A percentile compares a stretch with the other conserved stretches of the same genome.
These are phyloP conservation scores for Crossaster papposus DNA, from an alignment of 53 echinoderm and acorn worm species.

Conservation along the genomic window DNA sequence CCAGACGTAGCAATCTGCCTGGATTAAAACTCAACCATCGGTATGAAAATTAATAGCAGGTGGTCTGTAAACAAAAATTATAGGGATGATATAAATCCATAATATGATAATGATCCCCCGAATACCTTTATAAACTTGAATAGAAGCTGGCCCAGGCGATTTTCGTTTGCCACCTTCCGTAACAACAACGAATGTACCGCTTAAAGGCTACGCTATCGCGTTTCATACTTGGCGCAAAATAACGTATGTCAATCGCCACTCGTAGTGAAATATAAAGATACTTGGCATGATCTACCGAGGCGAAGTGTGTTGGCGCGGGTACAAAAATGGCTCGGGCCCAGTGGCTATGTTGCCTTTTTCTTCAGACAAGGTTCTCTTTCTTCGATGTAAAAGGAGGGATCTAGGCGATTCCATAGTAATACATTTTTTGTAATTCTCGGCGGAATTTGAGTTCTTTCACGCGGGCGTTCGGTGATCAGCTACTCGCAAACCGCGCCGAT, in stretches of 20 bases:
- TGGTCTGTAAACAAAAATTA: background rate
- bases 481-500: background rate
- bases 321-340: background rate
- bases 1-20: background rate
- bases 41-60: background rate
- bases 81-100: background rate
- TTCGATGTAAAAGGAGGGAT: background rate
- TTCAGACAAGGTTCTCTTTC: background rate
- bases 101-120: background rate
- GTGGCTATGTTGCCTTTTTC: slow-evolving; percentile 15
- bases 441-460: slow-evolving; percentile 36
- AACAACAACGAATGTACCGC: background rate
- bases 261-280: slow-evolving; percentile 28
- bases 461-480: background rate
- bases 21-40: background rate
- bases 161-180: background rate
- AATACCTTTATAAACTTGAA: background rate
- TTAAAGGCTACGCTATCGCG: slow-evolving; percentile 9
- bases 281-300: background rate
- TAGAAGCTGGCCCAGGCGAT: background rate
- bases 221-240: slow-evolving; percentile 42
- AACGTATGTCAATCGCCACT: slow-evolving; percentile 12
- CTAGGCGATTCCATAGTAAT: too few species aligned
- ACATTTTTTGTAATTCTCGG: background rate
- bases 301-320: background rate